Evolutionary conservation across 2,113 vertebrate species (phyloP), one percentile per base, ranked within the genome.

Genomic region (Mus pahari): DNA sequence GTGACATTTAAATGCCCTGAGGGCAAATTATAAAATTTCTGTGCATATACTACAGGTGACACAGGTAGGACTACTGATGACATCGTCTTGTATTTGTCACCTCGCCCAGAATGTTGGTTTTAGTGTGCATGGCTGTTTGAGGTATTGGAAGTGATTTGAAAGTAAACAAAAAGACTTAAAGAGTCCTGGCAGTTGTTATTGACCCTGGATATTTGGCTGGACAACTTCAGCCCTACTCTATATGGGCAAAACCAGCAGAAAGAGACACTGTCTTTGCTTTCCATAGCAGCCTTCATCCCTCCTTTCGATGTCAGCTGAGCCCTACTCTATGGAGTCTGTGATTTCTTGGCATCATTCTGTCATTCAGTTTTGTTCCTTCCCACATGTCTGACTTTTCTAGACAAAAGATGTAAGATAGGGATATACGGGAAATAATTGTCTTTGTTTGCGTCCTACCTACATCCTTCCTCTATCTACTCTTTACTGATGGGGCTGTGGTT

Each of bases 361-460:
- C 36, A 81, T 87, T 90, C 53, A 91, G 19, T 8, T 28, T 78
- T 78, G 39, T 73, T 74, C 66, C 64, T 93, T 92, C 90, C 87
- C 42, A 81, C 48, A 0, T 95, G 87, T 97, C 94, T 96, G 96
- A 90, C 17, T 78, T 90, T 88, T 66, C 66, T 88, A 95, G 83
- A 92, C 91, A 71, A 89, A 94, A 95, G 48, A 90, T 16, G 79
- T 86, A 81, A 95, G 95, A 89, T 53, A 94, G 33, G 78, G 53
- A 87, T 96, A 79, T 39, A 58, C 1, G 24, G 12, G n/a, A 83
- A 83, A 62, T 20, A 71, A 39, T 19, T 39, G 62, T 66, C 39
- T 96, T 93, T 83, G 81, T 74, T 93, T 77, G 90, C 45, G 77
- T 50, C 62, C 89, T 53, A 66, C 64, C 48, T 74, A 42, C 20